Evolutionary conservation across 2,888 invertebrate species (phyloP).

Genomic region (Xestia sexstrigata): DNA sequence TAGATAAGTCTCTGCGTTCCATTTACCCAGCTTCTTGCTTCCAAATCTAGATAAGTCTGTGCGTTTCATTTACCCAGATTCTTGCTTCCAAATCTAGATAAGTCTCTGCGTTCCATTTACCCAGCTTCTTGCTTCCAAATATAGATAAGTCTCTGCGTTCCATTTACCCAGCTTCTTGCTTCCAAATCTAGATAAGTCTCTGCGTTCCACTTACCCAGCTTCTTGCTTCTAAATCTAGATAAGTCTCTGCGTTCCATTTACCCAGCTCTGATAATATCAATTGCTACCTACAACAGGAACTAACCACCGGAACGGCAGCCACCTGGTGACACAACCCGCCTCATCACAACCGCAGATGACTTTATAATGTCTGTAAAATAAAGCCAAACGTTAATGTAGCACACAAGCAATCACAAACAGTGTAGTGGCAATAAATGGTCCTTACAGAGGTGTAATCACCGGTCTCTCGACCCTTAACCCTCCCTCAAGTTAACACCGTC

Average conservation of each 20-base stretch:
- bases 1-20: no score
- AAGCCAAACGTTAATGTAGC: conserved; percentile 63
- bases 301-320: conserved; percentile 10
- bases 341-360: conserved; percentile 52
- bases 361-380: conserved; percentile 61
- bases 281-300: conserved; percentile 6
- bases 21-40: no score
- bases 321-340: conserved; percentile 22
- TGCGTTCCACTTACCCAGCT: no score
- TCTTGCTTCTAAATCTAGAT: no score
- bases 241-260: no score
- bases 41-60: no score
- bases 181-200: no score
- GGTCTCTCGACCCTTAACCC: conserved; percentile 75
- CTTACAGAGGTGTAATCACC: conserved; percentile 77
- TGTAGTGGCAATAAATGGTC: conserved; percentile 75
- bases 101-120: not conserved
- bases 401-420: conserved; percentile 77
- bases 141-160: no score
- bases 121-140: no score
- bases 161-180: no score
- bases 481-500: conserved; percentile 77
- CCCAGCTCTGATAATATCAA: not conserved
- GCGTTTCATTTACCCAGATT: no score
- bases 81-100: not conserved